Conservation (phyloP, 2,797 vertebrate species). For the Oreonectes daqikongensis region DNA sequence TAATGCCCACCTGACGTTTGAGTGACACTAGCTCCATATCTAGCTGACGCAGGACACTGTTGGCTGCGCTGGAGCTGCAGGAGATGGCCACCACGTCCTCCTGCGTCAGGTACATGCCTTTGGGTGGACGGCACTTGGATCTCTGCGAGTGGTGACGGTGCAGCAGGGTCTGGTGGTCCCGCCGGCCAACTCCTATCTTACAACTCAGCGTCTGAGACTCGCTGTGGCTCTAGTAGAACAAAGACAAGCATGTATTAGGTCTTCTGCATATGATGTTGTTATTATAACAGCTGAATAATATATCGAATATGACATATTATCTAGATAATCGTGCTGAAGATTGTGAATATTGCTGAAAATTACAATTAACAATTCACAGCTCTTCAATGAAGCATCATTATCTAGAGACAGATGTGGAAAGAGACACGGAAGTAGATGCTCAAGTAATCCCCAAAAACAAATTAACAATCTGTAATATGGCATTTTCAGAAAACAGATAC, state of each 20-base stretch:
- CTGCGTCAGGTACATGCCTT: slow-evolving; percentile 97
- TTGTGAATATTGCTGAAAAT: too few relatives aligned
- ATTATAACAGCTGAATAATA: too few relatives aligned
- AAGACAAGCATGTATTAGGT: neutral
- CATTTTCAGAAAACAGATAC: too few relatives aligned
- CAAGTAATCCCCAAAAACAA: too few relatives aligned
- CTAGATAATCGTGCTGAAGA: too few relatives aligned
- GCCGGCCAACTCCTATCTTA: slow-evolving; percentile 88
- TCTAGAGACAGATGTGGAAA: too few relatives aligned
- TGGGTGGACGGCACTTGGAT: slow-evolving; percentile 93
- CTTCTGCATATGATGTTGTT: neutral
- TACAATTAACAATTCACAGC: too few relatives aligned
- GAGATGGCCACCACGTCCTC: slow-evolving; percentile 96
- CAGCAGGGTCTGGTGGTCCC: slow-evolving; percentile 93
- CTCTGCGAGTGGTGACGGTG: slow-evolving; percentile 95
- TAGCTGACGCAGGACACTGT: slow-evolving; percentile 92
- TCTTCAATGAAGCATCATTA: too few relatives aligned
- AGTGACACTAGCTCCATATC: slow-evolving; percentile 98
- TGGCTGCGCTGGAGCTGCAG: slow-evolving; percentile 91
- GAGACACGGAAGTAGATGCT: too few relatives aligned
- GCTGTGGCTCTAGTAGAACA: slow-evolving; percentile 70
- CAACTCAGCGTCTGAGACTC: slow-evolving; percentile 83
- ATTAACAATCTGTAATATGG: too few relatives aligned
- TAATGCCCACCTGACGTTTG: slow-evolving; percentile 90
- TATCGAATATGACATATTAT: too few relatives aligned